Evolutionary conservation across 1,140 invertebrate genomes (phyloP), one percentile per base, ranked within the genome.

Genomic region (Lutraria rhynchaena): DNA sequence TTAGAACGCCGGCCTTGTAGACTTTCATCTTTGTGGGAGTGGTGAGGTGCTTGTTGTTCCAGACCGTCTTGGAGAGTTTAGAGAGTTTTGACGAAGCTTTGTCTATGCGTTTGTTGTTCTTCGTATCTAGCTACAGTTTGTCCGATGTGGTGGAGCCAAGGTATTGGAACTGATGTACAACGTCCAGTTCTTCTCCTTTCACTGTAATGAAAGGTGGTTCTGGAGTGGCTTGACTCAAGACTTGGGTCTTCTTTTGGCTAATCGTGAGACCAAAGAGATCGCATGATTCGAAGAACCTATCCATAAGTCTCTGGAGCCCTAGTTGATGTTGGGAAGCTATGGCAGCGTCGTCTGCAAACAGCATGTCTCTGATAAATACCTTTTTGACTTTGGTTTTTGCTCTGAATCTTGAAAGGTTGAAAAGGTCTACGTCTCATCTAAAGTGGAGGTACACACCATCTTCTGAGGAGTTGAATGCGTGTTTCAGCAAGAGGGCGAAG

Each of bases 141-240:
- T 73, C 60, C 1, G 69, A 13, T 31, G 65, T 44, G 13, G 85
- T 77, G 17, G 70, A 83, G 1, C 82, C 82, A 1, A 84, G 61
- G 57, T 81, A 86, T 17, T 53, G 70, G 67, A 85, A 87, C 19
- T 85, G 49, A 27, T 87, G 29, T 0, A 85, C 84, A 0, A 80
- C 67, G 17, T 82, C 84, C 17, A 87, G 76, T 29, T 63, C 22
- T 27, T 81, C 29, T 37, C 55, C 58, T n/a, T 78, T 65, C 81
- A 70, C 24, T 46, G 71, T 83, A 33, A 87, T 77, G 29, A 17
- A 27, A 31, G 81, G 84, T 5, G 85, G 51, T 13, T 13, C n/a
- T 31, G 35, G 35, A 9, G 63, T 78, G 22, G 44, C 58, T 49
- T 87, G 83, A 33, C 57, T 49, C 83, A 85, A 46, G 37, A 83